Percentiles rank a stretch among this genome's conserved stretches.
phyloP scores from a whole-genome alignment of 2,888 invertebrate species.

The Beris morrisii region DNA sequence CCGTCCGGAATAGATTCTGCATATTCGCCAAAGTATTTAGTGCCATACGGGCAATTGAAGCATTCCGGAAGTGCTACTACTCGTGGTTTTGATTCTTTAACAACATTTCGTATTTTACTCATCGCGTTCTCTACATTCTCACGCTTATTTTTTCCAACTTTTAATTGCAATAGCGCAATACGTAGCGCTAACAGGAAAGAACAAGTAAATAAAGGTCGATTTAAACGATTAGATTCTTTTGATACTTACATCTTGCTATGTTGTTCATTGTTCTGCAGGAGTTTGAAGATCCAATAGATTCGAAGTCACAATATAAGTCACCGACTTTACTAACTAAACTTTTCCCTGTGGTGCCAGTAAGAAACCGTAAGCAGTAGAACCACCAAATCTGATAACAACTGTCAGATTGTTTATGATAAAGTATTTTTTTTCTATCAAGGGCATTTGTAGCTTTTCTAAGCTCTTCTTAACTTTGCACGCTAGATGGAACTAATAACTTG shows the following conservation, averaged over 20 bases:
- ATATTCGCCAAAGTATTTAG: constrained; percentile 80
- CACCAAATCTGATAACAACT: too few species aligned
- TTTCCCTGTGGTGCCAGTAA: too few species aligned
- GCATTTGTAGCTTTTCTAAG: too few species aligned
- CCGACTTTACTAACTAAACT: too few species aligned
- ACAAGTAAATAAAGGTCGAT: neutral
- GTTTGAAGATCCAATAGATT: neutral
- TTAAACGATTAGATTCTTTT: neutral
- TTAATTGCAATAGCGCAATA: constrained; percentile 81
- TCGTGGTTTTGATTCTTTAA: constrained; percentile 63
- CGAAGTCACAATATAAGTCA: too few species aligned
- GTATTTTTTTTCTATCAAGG: too few species aligned
- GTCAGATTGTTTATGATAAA: too few species aligned
- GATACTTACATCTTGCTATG: constrained; percentile 16
- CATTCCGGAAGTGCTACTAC: constrained; percentile 80
- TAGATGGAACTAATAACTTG: too few species aligned
- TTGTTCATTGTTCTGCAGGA: neutral
- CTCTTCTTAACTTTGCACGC: too few species aligned
- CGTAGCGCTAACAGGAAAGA: constrained; percentile 60
- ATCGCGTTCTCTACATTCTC: constrained; percentile 76
- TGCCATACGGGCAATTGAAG: constrained; percentile 94
- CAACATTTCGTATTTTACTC: constrained; percentile 69
- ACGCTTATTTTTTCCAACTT: constrained; percentile 72
- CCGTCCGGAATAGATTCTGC: constrained; percentile 83
- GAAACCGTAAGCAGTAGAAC: too few species aligned